These are phyloP conservation scores for Drosophila histrio DNA, from an alignment of 2,888 invertebrate species.

Conservation along the genomic window DNA sequence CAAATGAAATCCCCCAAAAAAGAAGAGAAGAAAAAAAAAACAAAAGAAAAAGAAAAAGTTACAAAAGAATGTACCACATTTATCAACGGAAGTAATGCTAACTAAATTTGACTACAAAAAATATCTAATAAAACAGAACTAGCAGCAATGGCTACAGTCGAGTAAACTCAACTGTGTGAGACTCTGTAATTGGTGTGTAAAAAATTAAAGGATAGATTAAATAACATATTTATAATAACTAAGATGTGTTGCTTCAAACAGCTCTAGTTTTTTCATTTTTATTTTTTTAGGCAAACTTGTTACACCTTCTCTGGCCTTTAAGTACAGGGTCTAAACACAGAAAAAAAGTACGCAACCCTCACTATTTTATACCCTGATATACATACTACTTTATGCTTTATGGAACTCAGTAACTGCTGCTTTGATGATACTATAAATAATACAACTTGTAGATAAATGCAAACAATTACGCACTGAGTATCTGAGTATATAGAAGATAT, in stretches of 20 bases:
- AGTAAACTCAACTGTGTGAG: neutral
- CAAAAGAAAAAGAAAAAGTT: conserved; percentile 11
- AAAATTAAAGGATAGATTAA: neutral
- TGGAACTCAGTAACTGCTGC: conserved; percentile 6
- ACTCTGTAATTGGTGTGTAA: neutral
- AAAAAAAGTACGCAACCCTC: conserved; percentile 13
- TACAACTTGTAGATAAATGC: conserved; percentile 39
- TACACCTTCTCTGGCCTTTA: neutral
- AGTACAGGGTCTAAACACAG: neutral
- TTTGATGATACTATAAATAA: conserved; percentile 36
- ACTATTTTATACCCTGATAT: conserved; percentile 4
- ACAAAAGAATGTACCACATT: conserved; percentile 22
- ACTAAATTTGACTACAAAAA: neutral
- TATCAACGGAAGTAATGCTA: conserved; percentile 47
- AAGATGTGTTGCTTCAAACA: too few species aligned
- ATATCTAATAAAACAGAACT: neutral
- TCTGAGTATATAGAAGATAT: neutral
- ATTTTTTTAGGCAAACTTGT: neutral
- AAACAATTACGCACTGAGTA: conserved; percentile 46
- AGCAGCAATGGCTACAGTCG: neutral
- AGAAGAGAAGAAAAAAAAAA: conserved; percentile 19
- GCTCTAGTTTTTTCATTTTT: neutral
- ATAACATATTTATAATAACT: too few species aligned
- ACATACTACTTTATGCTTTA: neutral
- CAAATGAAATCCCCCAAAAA: neutral